Evolutionary conservation across 2,888 invertebrate genomes (phyloP).

Genomic region (Melangyna quadrimaculata): DNA sequence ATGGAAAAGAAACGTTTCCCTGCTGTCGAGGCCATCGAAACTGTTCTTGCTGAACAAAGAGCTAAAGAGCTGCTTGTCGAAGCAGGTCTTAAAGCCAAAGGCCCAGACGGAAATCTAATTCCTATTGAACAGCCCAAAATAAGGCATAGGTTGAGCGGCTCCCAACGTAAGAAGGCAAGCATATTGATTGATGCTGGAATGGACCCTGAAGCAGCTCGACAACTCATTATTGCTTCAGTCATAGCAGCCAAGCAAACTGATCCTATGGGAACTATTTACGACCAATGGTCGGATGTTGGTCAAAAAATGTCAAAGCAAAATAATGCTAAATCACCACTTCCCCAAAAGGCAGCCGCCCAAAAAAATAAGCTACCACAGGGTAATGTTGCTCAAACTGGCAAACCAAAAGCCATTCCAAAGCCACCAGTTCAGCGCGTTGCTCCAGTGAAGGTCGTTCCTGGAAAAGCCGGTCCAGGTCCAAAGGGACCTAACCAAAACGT

Average conservation of each 20-base stretch:
- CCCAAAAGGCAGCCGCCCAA: background rate
- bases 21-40: slow-evolving; percentile 42
- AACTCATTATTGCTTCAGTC: slow-evolving; percentile 43
- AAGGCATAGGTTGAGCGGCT: slow-evolving; percentile 23
- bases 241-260: background rate
- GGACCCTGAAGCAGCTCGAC: slow-evolving; percentile 22
- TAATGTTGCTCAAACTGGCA: background rate
- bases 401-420: background rate
- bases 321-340: background rate
- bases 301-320: background rate
- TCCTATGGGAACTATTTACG: background rate
- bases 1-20: slow-evolving; percentile 53
- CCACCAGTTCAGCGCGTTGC: background rate
- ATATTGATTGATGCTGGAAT: slow-evolving; percentile 50
- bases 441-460: background rate
- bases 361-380: background rate
- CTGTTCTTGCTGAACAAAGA: slow-evolving; percentile 51
- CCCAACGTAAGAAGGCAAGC: slow-evolving; percentile 51
- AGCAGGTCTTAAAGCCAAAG: background rate
- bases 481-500: background rate
- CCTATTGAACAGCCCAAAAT: background rate
- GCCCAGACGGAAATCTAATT: background rate
- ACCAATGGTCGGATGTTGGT: background rate
- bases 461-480: background rate
- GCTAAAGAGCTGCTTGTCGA: slow-evolving; percentile 40